Percentiles rank a stretch among this genome's conserved stretches.
Conservation (phyloP, 2,797 vertebrate species). For the Argentina silus region DNA sequence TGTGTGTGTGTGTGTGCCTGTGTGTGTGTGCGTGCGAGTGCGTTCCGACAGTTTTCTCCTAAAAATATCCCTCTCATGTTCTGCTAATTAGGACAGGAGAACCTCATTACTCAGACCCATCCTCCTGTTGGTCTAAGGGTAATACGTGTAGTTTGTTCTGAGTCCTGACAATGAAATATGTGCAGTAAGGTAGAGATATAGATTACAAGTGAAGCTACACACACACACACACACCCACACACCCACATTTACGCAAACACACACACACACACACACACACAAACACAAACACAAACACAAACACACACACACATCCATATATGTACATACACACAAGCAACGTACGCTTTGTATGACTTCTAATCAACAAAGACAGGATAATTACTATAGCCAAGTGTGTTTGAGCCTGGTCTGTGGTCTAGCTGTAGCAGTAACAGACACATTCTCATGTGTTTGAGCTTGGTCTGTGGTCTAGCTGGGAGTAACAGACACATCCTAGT, state of each 20-base stretch:
- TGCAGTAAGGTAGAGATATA: constrained; percentile 57
- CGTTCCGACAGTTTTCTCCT: constrained; percentile 45
- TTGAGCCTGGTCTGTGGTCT: not conserved
- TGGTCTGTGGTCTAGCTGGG: not conserved
- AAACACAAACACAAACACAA: constrained; percentile 27
- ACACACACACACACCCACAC: constrained; percentile 19
- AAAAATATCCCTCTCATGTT: constrained; percentile 71
- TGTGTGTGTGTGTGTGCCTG: constrained; percentile 44
- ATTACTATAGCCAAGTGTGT: not conserved
- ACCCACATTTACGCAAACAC: no score
- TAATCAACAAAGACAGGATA: no score
- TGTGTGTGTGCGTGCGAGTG: constrained; percentile 38
- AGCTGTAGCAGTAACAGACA: constrained; percentile 30
- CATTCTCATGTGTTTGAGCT: no score
- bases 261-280: constrained; percentile 28
- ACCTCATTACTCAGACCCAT: constrained; percentile 84
- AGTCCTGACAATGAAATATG: constrained; percentile 77
- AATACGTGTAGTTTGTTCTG: constrained; percentile 76
- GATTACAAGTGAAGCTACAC: constrained; percentile 61
- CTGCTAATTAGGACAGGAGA: constrained; percentile 83
- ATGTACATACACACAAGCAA: constrained; percentile 34
- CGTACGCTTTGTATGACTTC: not conserved
- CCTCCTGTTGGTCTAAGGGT: constrained; percentile 79
- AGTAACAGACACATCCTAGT: constrained; percentile 64
- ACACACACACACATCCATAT: constrained; percentile 13